Evolutionary conservation across 2,113 vertebrate species (phyloP).

Genomic region (Antigone vipio): DNA sequence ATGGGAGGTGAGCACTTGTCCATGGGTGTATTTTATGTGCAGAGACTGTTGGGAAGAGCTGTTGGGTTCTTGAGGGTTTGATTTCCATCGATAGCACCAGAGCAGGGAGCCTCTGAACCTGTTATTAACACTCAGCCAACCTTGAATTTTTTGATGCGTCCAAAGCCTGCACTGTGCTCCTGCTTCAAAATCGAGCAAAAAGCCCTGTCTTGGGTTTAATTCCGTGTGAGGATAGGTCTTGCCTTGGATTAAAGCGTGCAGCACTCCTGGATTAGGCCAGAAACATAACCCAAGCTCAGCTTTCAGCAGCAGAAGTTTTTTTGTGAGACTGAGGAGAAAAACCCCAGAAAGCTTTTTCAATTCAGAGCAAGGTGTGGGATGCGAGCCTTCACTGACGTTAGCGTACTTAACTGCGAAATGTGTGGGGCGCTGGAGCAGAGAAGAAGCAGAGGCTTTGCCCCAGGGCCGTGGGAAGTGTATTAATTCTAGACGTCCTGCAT

Average conservation of each 20-base stretch:
- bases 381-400: fast-evolving
- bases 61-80: neutral
- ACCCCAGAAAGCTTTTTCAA: neutral
- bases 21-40: neutral
- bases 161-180: neutral
- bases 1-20: neutral
- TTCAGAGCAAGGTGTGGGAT: neutral
- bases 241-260: neutral
- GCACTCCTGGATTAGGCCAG: neutral
- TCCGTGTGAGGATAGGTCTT: neutral
- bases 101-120: neutral
- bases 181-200: neutral
- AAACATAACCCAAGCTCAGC: neutral
- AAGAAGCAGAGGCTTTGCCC: neutral
- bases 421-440: neutral
- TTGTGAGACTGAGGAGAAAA: neutral
- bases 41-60: neutral
- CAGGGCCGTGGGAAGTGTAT: fast-evolving
- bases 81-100: neutral
- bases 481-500: neutral
- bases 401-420: neutral
- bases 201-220: neutral
- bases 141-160: neutral
- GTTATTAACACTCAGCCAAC: neutral
- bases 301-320: neutral